These are phyloP conservation scores for Diplodus puntazzo DNA, from an alignment of 2,797 vertebrate species.

Conservation along the genomic window DNA sequence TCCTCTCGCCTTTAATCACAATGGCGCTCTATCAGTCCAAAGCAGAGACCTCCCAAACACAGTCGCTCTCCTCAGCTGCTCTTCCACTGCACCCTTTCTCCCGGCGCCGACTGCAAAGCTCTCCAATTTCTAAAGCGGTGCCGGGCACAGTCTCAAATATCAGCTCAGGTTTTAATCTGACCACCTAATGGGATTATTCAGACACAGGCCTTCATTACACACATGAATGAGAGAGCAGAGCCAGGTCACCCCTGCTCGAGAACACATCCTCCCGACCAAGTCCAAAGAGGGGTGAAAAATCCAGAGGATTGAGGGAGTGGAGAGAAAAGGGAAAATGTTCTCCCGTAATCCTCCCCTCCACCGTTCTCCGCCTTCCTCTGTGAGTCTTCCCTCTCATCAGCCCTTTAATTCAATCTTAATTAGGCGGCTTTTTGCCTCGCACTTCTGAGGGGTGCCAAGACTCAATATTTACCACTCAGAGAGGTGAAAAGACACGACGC, in stretches of 20 bases:
- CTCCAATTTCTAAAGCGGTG: conserved; percentile 72
- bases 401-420: conserved; percentile 63
- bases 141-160: conserved; percentile 82
- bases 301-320: conserved; percentile 52
- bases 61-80: conserved; percentile 36
- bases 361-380: conserved; percentile 60
- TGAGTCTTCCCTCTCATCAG: conserved; percentile 50
- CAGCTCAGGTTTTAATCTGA: conserved; percentile 85
- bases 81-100: conserved; percentile 47
- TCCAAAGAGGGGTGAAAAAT: conserved; percentile 62
- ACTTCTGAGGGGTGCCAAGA: conserved; percentile 32
- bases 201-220: conserved; percentile 86
- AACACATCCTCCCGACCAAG: conserved; percentile 68
- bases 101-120: conserved; percentile 57
- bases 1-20: conserved; percentile 67
- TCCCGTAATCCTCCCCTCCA: conserved; percentile 69
- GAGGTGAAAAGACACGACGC: conserved; percentile 39
- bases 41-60: conserved; percentile 64
- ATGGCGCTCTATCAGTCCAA: conserved; percentile 58
- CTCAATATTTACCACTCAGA: conserved; percentile 25
- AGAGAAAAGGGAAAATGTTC: conserved; percentile 52
- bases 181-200: conserved; percentile 87
- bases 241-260: conserved; percentile 74
- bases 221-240: conserved; percentile 81
- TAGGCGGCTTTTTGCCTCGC: conserved; percentile 43